phyloP scores from a whole-genome alignment of 2,113 vertebrate species.

The Neoarius graeffei region DNA sequence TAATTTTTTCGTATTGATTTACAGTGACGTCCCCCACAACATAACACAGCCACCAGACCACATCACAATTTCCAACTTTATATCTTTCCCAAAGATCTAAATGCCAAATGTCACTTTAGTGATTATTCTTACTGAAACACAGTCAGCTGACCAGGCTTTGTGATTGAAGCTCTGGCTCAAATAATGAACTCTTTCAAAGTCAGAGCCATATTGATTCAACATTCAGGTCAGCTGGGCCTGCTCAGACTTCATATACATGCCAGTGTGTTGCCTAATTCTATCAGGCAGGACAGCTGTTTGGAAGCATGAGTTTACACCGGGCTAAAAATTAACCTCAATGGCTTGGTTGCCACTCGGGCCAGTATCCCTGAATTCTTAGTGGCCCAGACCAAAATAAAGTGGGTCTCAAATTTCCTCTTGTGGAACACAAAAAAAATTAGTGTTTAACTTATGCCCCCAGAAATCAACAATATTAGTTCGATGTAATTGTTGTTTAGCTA shows the following conservation, averaged over 20 bases:
- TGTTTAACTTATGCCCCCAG: no score
- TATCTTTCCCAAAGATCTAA: background rate
- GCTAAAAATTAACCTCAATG: no score
- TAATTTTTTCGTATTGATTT: background rate
- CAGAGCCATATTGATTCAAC: background rate
- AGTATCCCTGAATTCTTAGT: no score
- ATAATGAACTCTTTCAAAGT: background rate
- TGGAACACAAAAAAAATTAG: no score
- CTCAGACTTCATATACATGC: background rate
- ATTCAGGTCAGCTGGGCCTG: background rate
- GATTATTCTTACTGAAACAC: background rate
- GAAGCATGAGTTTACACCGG: background rate
- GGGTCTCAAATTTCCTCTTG: no score
- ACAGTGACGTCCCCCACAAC: background rate
- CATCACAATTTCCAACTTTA: background rate
- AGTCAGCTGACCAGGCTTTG: background rate
- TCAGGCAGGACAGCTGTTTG: constrained; percentile 2
- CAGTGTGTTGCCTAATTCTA: background rate
- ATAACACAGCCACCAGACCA: background rate
- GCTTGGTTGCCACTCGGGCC: no score
- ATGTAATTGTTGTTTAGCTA: no score
- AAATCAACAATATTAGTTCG: no score
- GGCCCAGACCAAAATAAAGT: no score
- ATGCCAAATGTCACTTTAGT: background rate
- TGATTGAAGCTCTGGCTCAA: background rate